These are phyloP conservation scores for Cordylochernes scorpioides DNA, from an alignment of 2,888 invertebrate species.

Conservation along the genomic window DNA sequence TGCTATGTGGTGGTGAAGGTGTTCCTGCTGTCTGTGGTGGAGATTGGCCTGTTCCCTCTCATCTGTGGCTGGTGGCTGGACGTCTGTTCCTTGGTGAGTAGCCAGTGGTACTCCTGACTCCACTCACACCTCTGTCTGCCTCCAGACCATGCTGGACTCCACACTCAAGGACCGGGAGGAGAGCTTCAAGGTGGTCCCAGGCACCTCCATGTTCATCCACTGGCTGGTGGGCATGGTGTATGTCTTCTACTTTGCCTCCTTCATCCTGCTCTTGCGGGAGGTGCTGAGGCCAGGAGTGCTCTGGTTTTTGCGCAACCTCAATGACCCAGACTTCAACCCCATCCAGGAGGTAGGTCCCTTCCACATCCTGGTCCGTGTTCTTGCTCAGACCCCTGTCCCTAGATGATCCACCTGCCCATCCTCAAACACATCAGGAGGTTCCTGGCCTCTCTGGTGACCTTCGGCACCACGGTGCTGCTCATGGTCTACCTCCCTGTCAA, in stretches of 20 bases:
- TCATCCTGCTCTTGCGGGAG: slow-evolving; percentile 67
- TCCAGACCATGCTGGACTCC: slow-evolving; percentile 30
- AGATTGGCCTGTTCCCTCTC: slow-evolving; percentile 83
- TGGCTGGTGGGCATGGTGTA: slow-evolving; percentile 98
- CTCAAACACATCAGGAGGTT: slow-evolving; percentile 64
- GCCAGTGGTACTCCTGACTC: slow-evolving; percentile 27
- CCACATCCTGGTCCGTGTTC: slow-evolving; percentile 1
- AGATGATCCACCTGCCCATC: slow-evolving; percentile 93
- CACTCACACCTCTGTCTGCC: slow-evolving; percentile 2
- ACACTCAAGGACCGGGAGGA: slow-evolving; percentile 50
- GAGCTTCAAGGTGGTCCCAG: slow-evolving; percentile 67
- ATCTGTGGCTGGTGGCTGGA: slow-evolving; percentile 99
- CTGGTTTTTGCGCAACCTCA: slow-evolving; percentile 90
- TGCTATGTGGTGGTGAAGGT: slow-evolving; percentile 65
- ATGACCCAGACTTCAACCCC: slow-evolving; percentile 97
- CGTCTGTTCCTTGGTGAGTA: slow-evolving; percentile 55
- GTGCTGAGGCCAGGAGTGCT: slow-evolving; percentile 83
- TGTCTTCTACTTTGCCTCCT: slow-evolving; percentile 95
- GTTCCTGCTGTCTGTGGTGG: slow-evolving; percentile 74
- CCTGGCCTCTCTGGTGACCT: slow-evolving; percentile 73
- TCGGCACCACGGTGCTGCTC: slow-evolving; percentile 77
- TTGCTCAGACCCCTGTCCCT: not conserved
- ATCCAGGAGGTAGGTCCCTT: slow-evolving; percentile 40
- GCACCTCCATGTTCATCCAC: slow-evolving; percentile 89
- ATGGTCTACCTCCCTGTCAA: slow-evolving; percentile 87